Evolutionary conservation across 1,140 invertebrate genomes (phyloP).

Genomic region (Coenobita brevimanus): DNA sequence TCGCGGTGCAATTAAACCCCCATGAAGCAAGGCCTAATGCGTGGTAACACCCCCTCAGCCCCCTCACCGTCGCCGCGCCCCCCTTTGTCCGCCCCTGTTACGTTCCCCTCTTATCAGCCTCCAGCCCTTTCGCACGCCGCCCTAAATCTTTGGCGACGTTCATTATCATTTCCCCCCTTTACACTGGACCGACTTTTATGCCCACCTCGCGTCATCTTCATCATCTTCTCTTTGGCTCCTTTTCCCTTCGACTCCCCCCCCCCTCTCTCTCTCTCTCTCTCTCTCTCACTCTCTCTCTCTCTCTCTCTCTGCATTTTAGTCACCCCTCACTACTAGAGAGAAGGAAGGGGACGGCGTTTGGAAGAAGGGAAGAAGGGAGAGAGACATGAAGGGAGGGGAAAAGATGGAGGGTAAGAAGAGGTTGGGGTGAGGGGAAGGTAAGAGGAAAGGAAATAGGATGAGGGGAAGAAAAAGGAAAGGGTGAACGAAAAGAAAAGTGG

Average conservation of each 20-base stretch:
- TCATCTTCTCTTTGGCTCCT: neutral
- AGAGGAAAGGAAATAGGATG: no score
- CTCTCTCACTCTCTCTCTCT: neutral
- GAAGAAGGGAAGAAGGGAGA: no score
- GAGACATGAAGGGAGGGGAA: no score
- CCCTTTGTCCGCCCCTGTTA: neutral
- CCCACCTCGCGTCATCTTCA: constrained; percentile 31
- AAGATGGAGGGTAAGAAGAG: no score
- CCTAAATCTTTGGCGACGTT: neutral
- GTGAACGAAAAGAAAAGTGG: no score
- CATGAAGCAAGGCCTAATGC: no score
- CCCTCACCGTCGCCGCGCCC: neutral
- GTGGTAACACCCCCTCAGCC: constrained; percentile 1
- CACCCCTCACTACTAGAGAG: no score
- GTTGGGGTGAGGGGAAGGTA: no score
- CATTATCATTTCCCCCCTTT: neutral
- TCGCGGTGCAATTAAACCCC: no score
- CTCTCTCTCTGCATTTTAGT: neutral
- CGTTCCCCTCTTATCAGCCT: neutral
- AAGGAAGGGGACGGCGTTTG: no score
- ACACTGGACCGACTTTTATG: constrained; percentile 46
- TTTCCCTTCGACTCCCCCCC: neutral
- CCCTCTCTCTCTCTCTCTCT: neutral
- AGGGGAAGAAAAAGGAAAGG: no score
- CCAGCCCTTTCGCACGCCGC: neutral